Evolutionary conservation across 2,113 vertebrate genomes (phyloP), one percentile per base, ranked within the genome.

Genomic region (Trichomycterus rosablanca): DNA sequence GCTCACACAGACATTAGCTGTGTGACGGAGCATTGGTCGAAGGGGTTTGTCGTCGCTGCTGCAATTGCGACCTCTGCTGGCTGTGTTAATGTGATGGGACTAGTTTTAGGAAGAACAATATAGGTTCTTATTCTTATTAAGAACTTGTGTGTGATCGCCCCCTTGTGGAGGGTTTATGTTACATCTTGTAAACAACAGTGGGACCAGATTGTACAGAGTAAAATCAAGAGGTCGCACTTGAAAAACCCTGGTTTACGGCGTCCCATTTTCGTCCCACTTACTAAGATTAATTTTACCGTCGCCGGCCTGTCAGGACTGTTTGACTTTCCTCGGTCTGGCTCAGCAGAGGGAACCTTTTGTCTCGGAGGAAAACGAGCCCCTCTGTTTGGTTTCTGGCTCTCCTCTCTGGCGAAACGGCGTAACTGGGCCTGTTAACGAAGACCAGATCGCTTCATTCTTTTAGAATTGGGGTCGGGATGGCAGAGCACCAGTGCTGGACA

Each of bases 271-370:
- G 80, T 59, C 24, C 74, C 51, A 78, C 81, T 81, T 77, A 76
- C 80, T 81, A 83, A 81, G 83, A 87, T 84, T 81, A 86, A 86
- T 87, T 75, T 74, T 66, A 53, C 70, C 63, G 59, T 82, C 80
- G 71, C 72, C 64, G 46, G 46, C 63, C 78, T 81, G 84, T 85
- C 80, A 72, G 59, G 66, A 43, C 75, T 83, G 80, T 84, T 88
- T 87, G 83, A 79, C 67, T 72, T 81, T 78, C 66, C 69, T 66
- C 35, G 70, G 74, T 68, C 72, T 74, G 80, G 78, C 75, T 70
- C 65, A 28, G 59, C 74, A 68, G 55, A 68, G 55, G 39, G 50
- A 56, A 59, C 15, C 71, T 79, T 81, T 72, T 79, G 65, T 72
- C 67, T 79, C 74, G 64, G 67, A 74, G 69, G 64, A 66, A 78